These are phyloP conservation scores for Myotis yumanensis DNA, from an alignment of 2,113 vertebrate species.

Conservation along the genomic window DNA sequence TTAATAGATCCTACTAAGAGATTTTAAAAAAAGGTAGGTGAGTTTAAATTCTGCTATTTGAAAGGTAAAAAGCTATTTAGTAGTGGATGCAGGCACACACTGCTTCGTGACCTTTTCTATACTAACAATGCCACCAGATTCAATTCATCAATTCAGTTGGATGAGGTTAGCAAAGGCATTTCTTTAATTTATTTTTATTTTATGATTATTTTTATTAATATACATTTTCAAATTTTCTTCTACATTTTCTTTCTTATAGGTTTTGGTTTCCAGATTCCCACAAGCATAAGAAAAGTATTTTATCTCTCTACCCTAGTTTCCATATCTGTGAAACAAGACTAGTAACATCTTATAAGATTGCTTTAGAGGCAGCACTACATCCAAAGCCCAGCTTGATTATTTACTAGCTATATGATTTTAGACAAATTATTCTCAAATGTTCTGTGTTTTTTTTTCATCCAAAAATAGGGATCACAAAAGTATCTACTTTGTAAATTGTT, in stretches of 20 bases:
- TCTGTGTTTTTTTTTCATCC: not conserved
- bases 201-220: not conserved
- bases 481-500: not conserved
- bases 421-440: not conserved
- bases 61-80: not conserved
- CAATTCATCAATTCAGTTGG: not conserved
- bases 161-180: not conserved
- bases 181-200: not conserved
- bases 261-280: not conserved
- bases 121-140: not conserved
- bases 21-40: not conserved
- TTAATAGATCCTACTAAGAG: not conserved
- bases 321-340: not conserved
- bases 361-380: not conserved
- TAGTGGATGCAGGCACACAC: not conserved
- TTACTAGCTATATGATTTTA: not conserved
- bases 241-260: not conserved
- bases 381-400: not conserved
- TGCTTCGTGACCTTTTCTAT: not conserved
- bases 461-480: not conserved
- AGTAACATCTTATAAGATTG: not conserved
- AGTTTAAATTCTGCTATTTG: not conserved
- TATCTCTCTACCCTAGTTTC: not conserved
- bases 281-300: not conserved
- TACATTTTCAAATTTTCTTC: not conserved